Base-by-base conservation (phyloP, 2,888 invertebrate genomes). In the Belgica antarctica region DNA sequence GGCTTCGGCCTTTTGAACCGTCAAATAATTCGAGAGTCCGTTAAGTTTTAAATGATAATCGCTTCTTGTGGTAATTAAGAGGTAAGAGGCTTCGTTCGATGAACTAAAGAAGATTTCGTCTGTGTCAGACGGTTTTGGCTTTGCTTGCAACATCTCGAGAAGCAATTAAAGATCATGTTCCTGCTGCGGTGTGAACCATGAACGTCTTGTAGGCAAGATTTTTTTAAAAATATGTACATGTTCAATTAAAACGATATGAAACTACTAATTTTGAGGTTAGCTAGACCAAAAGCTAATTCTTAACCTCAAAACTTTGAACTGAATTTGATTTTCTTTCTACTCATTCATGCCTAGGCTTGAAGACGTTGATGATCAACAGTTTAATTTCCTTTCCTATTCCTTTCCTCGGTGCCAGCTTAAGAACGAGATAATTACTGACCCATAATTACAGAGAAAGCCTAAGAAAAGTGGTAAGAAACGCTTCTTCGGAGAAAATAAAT, bases 371-470 rank as follows among this genome's bases (percentile, higher is more conserved):
- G n/a, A n/a, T n/a, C n/a, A n/a, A n/a, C 12, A 31, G 7, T 31
- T 31, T 8, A 52, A 52, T 22, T 52, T 52, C 52, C 52, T 52
- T 52, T 52, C 52, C 52, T 52, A n/a, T n/a, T n/a, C n/a, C n/a
- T 52, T n/a, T 41, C 15, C 15, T 52, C 8, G 59, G 59, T 59
- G 59, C 59, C 59, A 59, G 52, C 52, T 52, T 52, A 19, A 52
- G 22, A 52, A 22, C 36, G 41, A 34, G 65, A 65, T 65, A 47
- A 65, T 47, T 65, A 65, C 27, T 65, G 65, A 65, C 65, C 65
- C 47, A 65, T 65, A 65, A 65, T 65, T 65, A 65, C 31, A 36
- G 19, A 52, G n/a, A n/a, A n/a, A n/a, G n/a, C n/a, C n/a, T n/a
- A n/a, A n/a, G n/a, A n/a, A n/a, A n/a, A n/a, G n/a, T n/a, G 22